Conservation (phyloP, 2,888 invertebrate genomes). For the Eristalinus aeneus region DNA sequence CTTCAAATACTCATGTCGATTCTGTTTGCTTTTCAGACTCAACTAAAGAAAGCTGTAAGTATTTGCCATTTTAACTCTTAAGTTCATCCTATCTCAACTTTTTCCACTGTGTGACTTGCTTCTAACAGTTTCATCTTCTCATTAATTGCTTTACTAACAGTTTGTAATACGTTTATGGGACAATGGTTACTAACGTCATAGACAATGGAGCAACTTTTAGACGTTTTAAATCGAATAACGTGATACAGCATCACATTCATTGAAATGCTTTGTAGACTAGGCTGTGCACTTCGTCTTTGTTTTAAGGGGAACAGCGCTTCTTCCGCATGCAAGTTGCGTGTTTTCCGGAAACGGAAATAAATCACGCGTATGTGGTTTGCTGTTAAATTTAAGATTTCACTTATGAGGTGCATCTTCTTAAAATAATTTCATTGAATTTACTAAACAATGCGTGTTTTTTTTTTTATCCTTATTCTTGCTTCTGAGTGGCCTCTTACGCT, state of each 20-base stretch:
- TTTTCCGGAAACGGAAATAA: not conserved
- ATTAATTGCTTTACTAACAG: not conserved
- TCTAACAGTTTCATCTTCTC: not conserved
- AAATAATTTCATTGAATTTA: no score
- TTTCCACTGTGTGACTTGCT: not conserved
- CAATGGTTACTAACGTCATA: not conserved
- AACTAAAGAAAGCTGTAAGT: conserved; percentile 74
- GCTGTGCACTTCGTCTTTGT: not conserved
- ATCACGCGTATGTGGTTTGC: not conserved
- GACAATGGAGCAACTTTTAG: not conserved
- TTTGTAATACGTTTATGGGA: not conserved
- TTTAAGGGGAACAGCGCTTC: not conserved
- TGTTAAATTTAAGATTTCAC: not conserved
- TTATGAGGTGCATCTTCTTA: not conserved
- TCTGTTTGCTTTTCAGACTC: conserved; percentile 74
- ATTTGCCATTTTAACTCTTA: not conserved
- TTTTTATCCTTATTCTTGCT: no score
- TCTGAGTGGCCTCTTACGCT: no score
- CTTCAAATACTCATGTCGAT: conserved; percentile 48
- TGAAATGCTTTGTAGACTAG: not conserved
- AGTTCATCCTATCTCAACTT: not conserved
- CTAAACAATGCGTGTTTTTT: no score
- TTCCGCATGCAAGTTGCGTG: not conserved
- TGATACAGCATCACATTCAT: not conserved
- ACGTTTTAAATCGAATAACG: not conserved